A percentile compares a stretch with the other conserved stretches of the same genome.
phyloP scores from a whole-genome alignment of 2,113 vertebrate genomes.

The Kobus ellipsiprymnus region DNA sequence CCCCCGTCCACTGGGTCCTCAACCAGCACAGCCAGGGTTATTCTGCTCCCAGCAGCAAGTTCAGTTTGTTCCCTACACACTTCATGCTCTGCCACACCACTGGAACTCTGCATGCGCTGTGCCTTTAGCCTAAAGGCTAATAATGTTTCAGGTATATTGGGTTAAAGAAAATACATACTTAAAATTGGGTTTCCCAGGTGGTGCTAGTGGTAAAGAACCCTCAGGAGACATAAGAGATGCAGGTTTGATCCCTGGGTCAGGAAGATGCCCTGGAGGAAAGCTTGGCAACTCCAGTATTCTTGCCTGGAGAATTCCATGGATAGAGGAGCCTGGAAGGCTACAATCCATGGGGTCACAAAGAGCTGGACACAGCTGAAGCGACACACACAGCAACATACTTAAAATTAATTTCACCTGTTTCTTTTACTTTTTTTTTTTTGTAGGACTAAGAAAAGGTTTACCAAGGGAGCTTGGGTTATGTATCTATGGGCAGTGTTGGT shows the following conservation, averaged over 20 bases:
- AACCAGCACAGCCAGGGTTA: neutral
- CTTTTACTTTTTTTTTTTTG: neutral
- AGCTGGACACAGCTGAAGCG: neutral
- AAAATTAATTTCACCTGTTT: neutral
- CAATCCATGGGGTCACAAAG: neutral
- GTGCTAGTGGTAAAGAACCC: neutral
- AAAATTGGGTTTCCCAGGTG: neutral
- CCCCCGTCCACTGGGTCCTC: neutral
- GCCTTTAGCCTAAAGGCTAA: neutral
- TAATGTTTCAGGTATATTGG: neutral
- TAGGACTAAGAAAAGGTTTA: neutral
- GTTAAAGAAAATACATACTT: neutral
- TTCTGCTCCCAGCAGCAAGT: neutral
- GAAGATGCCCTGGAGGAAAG: neutral
- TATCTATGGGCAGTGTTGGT: fast-evolving
- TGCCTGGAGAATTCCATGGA: neutral
- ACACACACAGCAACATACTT: neutral
- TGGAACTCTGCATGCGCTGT: neutral
- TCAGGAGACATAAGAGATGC: neutral
- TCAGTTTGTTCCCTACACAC: neutral
- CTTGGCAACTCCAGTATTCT: neutral
- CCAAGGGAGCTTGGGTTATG: fast-evolving
- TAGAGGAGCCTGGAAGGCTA: neutral
- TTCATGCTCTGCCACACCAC: neutral
- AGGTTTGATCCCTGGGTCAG: neutral